These are phyloP conservation scores for Tenodera sinensis DNA, from an alignment of 2,888 invertebrate species.

Conservation along the genomic window DNA sequence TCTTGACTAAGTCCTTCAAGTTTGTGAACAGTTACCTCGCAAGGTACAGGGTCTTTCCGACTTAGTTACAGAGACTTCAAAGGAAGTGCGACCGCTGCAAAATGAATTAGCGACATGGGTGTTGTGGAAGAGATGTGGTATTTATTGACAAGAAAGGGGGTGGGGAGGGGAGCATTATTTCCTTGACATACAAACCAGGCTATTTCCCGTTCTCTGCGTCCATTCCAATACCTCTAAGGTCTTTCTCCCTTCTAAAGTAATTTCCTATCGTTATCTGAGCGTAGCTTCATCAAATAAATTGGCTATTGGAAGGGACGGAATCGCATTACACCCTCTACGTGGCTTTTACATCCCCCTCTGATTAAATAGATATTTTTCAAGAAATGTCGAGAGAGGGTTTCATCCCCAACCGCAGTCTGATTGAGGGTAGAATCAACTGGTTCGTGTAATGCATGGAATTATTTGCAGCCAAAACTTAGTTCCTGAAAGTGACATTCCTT, in stretches of 20 bases:
- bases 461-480: no score
- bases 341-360: neutral
- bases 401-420: no score
- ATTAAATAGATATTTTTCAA: slow-evolving; percentile 4
- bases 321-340: neutral
- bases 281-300: slow-evolving; percentile 2
- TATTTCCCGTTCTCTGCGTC: neutral
- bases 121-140: neutral
- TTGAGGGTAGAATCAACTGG: no score
- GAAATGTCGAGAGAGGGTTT: neutral
- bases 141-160: neutral
- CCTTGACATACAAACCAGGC: neutral
- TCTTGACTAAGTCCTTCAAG: no score
- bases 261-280: slow-evolving; percentile 6
- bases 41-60: neutral
- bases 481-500: no score
- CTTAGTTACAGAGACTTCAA: neutral
- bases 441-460: no score
- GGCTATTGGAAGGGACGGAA: slow-evolving; percentile 1
- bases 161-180: no score
- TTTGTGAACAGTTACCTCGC: neutral
- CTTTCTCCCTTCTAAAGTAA: neutral
- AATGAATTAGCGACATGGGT: neutral
- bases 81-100: neutral
- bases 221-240: neutral